These are phyloP conservation scores for Mercenaria mercenaria DNA, from an alignment of 1,140 invertebrate species.

Conservation along the genomic window DNA sequence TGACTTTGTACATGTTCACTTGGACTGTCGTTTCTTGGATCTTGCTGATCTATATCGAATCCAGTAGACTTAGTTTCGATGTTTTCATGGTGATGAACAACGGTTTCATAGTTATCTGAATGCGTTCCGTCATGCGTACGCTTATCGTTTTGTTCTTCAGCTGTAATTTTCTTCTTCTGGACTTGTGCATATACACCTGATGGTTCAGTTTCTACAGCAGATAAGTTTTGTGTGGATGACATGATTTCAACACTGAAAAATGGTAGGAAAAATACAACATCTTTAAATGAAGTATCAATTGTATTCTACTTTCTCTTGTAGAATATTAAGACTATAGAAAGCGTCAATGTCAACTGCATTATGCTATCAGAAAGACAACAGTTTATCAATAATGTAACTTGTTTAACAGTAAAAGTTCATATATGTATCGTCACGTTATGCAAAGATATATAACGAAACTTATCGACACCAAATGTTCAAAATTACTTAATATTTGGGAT, in stretches of 20 bases:
- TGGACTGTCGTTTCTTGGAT: background rate
- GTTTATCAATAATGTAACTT: background rate
- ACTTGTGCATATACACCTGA: conserved; percentile 9
- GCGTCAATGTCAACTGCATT: background rate
- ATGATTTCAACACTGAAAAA: conserved; percentile 2
- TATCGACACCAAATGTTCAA: background rate
- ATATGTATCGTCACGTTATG: too few species aligned
- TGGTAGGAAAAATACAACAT: background rate
- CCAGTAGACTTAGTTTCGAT: background rate
- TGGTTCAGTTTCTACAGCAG: background rate
- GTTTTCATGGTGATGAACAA: background rate
- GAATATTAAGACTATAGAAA: background rate
- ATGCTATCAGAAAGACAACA: background rate
- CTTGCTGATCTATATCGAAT: background rate
- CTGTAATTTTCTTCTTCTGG: background rate
- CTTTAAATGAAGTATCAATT: background rate
- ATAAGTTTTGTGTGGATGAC: background rate
- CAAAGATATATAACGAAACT: too few species aligned
- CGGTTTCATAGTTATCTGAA: background rate
- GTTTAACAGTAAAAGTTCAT: too few species aligned
- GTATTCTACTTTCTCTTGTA: background rate
- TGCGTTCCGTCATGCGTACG: background rate
- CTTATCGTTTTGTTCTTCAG: background rate
- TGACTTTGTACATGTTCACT: background rate
- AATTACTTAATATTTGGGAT: too few species aligned